A percentile compares a stretch with the other conserved stretches of the same genome.
These are phyloP conservation scores for Orussus abietinus DNA, from an alignment of 1,140 invertebrate genomes.

Conservation along the genomic window DNA sequence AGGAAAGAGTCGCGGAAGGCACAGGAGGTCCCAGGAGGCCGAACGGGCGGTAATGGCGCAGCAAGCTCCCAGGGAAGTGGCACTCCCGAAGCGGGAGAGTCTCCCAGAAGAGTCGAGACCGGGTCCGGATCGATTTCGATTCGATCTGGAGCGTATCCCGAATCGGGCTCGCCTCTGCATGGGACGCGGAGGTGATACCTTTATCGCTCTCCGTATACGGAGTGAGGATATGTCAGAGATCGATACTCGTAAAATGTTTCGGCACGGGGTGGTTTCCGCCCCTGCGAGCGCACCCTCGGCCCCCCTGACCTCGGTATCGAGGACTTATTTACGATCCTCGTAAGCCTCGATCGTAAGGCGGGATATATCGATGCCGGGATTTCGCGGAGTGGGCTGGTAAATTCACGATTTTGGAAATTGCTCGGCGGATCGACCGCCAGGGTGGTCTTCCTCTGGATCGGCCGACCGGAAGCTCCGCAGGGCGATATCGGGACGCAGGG, in stretches of 20 bases:
- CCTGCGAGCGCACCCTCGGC: slow-evolving; percentile 10
- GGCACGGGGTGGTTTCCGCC: slow-evolving; percentile 23
- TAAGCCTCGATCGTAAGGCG: slow-evolving; percentile 42
- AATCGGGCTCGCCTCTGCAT: neutral
- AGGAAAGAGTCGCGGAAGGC: no score
- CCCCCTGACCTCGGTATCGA: slow-evolving; percentile 23
- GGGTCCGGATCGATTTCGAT: no score
- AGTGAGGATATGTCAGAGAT: slow-evolving; percentile 26
- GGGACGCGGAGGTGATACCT: neutral
- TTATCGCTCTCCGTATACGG: slow-evolving; percentile 10
- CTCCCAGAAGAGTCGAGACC: no score
- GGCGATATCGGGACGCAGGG: neutral
- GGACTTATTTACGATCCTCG: slow-evolving; percentile 45
- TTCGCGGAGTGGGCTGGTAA: slow-evolving; percentile 29
- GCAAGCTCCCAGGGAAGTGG: no score
- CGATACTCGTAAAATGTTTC: slow-evolving; percentile 33
- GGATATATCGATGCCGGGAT: slow-evolving; percentile 36
- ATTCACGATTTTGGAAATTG: slow-evolving; percentile 35
- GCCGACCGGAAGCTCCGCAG: slow-evolving; percentile 7
- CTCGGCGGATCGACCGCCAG: no score
- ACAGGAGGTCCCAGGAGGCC: no score
- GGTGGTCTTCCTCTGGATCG: no score
- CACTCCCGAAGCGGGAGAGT: no score
- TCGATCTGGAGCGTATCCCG: no score
- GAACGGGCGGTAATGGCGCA: no score